Conservation (phyloP, 2,113 vertebrate genomes). For the Solenodon paradoxus region DNA sequence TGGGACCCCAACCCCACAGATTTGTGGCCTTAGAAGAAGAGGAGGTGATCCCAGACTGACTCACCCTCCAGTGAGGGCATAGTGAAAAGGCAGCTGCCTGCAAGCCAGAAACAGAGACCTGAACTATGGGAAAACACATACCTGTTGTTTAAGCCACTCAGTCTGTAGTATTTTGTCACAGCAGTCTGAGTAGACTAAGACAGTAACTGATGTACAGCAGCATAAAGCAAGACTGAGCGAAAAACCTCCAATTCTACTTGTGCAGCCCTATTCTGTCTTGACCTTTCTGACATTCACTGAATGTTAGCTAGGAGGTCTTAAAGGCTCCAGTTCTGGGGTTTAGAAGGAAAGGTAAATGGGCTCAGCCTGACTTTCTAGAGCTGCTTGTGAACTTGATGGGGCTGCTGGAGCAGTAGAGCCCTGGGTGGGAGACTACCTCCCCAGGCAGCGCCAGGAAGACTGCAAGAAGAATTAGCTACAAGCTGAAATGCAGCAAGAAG, state of each 20-base stretch:
- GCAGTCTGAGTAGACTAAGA: not conserved
- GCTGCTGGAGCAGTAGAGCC: not conserved
- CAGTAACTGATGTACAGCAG: not conserved
- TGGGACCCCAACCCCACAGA: not conserved
- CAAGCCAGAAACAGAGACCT: conserved; percentile 1
- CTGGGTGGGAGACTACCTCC: conserved; percentile 11
- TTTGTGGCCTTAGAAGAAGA: not conserved
- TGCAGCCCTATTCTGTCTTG: not conserved
- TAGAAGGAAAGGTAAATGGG: not conserved
- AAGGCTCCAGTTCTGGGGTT: not conserved
- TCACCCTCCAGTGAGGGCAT: not conserved
- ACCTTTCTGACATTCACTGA: conserved; percentile 29
- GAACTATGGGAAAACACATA: not conserved
- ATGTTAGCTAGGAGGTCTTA: not conserved
- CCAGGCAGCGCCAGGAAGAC: not conserved
- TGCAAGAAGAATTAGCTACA: conserved; percentile 29
- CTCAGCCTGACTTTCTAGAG: not conserved
- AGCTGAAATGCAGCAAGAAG: conserved; percentile 54
- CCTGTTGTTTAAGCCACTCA: not conserved
- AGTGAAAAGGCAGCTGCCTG: not conserved
- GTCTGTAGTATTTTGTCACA: conserved; percentile 1
- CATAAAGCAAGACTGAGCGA: not conserved
- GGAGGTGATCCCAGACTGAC: not conserved
- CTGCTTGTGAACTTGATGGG: not conserved
- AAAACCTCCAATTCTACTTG: not conserved